Evolutionary conservation across 92 coral and sea anemone genomes (phyloP), one percentile per base, ranked within the genome.

Genomic region (Epizoanthus scotinus): DNA sequence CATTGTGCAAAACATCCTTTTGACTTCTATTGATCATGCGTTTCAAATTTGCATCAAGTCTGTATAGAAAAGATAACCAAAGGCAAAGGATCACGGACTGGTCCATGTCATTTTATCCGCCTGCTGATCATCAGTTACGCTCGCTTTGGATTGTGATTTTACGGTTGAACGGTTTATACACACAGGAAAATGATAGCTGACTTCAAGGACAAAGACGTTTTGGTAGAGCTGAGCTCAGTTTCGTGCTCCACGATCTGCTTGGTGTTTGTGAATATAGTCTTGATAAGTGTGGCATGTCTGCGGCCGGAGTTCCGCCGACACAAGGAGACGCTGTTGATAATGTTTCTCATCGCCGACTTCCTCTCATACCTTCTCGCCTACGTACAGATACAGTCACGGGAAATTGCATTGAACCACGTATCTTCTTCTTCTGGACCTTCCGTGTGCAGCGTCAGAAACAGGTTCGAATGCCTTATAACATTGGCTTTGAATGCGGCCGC

Each of bases 291-390:
- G 12, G 15, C 81, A 21, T 58, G 55, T 19, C 67, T 75, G 60
- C 81, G 81, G 40, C 68, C 68, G 14, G 81, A 75, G 54, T 40
- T 58, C 59, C 53, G 29, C 57, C 81, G 81, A 18, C 81, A 75
- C 21, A 59, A 68, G 61, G 81, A 75, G 4, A 75, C 81, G 0
- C 26, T 75, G 15, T n/a, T 75, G 14, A 21, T 34, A 8, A 75
- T 75, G 57, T 75, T 75, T 59, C 67, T 75, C 14, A 10, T 75
- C 15, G 81, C 67, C 5, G 81, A 75, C 25, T 18, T 31, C 1
- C 14, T 75, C 57, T 75, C 81, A 1, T 75, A 75, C 63, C 25
- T 38, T 13, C 44, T 75, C 53, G 67, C 55, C 47, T 13, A 57
- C 38, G 81, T 26, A 8, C 81, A 50, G 12, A 38, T 75, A 47